Base-by-base conservation (phyloP, 2,797 vertebrate species). In the Megalops cyprinoides region DNA sequence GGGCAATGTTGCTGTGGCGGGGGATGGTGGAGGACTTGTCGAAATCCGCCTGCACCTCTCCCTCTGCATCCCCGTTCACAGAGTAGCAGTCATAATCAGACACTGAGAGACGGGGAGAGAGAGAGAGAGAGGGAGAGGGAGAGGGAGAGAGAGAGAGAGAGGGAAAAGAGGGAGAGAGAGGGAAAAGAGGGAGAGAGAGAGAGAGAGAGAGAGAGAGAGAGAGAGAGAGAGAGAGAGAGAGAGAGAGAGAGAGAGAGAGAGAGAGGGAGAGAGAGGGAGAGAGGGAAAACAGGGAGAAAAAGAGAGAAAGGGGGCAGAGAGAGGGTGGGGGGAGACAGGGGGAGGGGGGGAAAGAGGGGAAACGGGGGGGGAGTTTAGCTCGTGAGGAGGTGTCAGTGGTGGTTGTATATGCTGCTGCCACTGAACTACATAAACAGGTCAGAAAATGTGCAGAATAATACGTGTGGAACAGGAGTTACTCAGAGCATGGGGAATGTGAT, bases 11-110 rank as follows among this genome's bases (percentile, higher is more conserved):
- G 89, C 98, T 99, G 89, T 98, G 97, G 80, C 97, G 96, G 0
- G 98, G 97, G 88, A 99, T 97, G 85, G 98, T 99, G 88, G 96
- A 99, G n/a, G 97, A 99, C 87, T 96, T 97, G 93, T 99, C 97
- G 0, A 97, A 98, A 87, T 99, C 98, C 0, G 94, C 92, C 79
- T 96, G 96, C 23, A 94, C 91, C 49, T 98, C 97, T 0, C 90
- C 90, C 83, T 99, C 97, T 0, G 91, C 92, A 0, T 99, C 97
- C 0, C 98, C 98, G 0, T 99, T 99, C 87, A 99, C 96, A 0
- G 97, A 98, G 90, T 98, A 98, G 93, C 97, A 97, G 92, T 99
- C 97, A 0, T 97, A 99, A 90, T 99, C 98, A 0, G 98, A 99
- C 81, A 95, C 97, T 99, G 85, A 2, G 34, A 39, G 49, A n/a